Conservation (phyloP, 2,113 vertebrate genomes). For the Chlamydotis undulata region DNA sequence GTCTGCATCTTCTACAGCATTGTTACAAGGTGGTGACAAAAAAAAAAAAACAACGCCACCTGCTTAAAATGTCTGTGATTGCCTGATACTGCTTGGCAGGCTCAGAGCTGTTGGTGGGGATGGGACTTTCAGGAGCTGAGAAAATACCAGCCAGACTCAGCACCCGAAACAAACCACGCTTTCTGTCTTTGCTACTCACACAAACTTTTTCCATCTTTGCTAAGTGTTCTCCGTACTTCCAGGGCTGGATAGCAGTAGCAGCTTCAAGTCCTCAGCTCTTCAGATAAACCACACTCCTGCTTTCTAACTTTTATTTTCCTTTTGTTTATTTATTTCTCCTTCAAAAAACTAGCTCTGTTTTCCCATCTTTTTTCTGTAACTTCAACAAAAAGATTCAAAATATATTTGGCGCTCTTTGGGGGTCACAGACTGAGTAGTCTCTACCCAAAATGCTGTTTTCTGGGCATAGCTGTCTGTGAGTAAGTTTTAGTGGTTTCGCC, state of each 20-base stretch:
- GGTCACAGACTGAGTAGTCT: accelerated
- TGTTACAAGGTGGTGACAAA: not conserved
- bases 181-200: not conserved
- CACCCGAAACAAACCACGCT: not conserved
- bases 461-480: not conserved
- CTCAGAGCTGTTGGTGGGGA: not conserved
- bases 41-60: not conserved
- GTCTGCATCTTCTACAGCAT: not conserved
- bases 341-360: not conserved
- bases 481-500: not conserved
- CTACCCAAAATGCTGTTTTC: not conserved
- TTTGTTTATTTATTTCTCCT: not conserved
- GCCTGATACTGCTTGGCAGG: not conserved
- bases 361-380: not conserved
- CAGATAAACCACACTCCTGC: not conserved
- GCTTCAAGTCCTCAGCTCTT: not conserved
- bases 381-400: not conserved
- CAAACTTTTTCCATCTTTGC: not conserved
- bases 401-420: not conserved
- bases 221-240: not conserved
- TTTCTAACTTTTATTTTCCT: not conserved
- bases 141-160: not conserved
- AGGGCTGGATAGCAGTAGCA: not conserved
- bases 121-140: not conserved
- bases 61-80: not conserved